These are phyloP conservation scores for Conchocele bisecta DNA, from an alignment of 2,888 invertebrate species.

Conservation along the genomic window DNA sequence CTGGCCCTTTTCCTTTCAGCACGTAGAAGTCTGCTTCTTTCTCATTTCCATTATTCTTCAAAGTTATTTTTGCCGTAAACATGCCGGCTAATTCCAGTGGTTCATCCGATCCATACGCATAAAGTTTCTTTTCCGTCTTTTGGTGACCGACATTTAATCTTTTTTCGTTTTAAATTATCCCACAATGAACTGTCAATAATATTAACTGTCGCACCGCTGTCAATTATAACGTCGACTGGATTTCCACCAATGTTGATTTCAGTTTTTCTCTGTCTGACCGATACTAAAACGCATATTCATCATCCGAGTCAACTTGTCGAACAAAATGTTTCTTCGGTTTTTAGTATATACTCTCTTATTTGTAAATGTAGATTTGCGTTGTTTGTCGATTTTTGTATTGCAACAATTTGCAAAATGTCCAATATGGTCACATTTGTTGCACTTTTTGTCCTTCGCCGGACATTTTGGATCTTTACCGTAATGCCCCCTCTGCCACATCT, in stretches of 20 bases:
- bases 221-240: no score
- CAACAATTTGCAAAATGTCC: constrained; percentile 33
- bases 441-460: constrained; percentile 29
- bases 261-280: no score
- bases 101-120: constrained; percentile 30
- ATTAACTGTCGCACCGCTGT: constrained; percentile 31
- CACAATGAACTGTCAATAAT: constrained; percentile 29
- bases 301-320: background rate
- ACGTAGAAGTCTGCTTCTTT: constrained; percentile 31
- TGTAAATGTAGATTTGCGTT: no score
- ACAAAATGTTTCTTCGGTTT: background rate
- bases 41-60: constrained; percentile 3
- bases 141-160: constrained; percentile 12
- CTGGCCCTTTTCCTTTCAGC: constrained; percentile 19
- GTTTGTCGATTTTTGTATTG: background rate
- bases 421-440: constrained; percentile 16
- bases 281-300: no score
- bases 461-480: constrained; percentile 20
- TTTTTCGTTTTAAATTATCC: constrained; percentile 22
- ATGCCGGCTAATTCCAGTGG: constrained; percentile 29
- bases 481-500: no score
- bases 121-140: constrained; percentile 17
- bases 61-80: constrained; percentile 6
- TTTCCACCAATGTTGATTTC: constrained; percentile 19
- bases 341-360: no score